Conservation (phyloP, 2,888 invertebrate genomes). For the Trachelus stipa region DNA sequence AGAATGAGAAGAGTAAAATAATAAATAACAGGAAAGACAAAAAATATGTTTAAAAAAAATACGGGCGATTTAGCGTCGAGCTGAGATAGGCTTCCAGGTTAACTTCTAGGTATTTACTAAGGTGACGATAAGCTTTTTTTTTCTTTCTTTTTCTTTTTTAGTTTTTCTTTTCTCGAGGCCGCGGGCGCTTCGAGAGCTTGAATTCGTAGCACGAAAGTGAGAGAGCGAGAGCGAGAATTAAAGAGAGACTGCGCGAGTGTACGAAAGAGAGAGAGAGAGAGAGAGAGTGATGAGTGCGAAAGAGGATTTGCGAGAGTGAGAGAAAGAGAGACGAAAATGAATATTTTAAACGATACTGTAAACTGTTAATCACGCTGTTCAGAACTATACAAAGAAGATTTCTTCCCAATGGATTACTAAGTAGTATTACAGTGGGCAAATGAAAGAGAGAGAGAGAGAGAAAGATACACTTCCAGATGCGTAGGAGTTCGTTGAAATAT, state of each 20-base stretch:
- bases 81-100: conserved; percentile 66
- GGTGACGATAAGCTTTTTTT: conserved; percentile 38
- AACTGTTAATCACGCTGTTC: conserved; percentile 56
- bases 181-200: not conserved
- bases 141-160: no score
- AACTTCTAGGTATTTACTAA: conserved; percentile 62
- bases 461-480: conserved; percentile 44
- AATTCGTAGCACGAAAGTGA: not conserved
- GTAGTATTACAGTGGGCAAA: conserved; percentile 10
- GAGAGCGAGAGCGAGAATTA: not conserved
- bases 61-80: conserved; percentile 57
- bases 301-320: conserved; percentile 49
- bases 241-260: no score
- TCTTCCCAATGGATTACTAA: conserved; percentile 50
- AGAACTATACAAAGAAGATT: conserved; percentile 56
- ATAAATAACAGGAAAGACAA: no score
- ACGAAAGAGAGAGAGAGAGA: not conserved
- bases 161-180: not conserved
- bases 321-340: conserved; percentile 41
- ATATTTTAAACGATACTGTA: conserved; percentile 61
- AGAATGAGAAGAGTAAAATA: no score
- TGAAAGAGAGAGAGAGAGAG: conserved; percentile 15
- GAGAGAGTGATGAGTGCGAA: conserved; percentile 48
- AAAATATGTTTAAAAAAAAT: conserved; percentile 13
- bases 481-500: conserved; percentile 19